Conservation (phyloP, 2,797 vertebrate genomes). For the Cetoscarus ocellatus region DNA sequence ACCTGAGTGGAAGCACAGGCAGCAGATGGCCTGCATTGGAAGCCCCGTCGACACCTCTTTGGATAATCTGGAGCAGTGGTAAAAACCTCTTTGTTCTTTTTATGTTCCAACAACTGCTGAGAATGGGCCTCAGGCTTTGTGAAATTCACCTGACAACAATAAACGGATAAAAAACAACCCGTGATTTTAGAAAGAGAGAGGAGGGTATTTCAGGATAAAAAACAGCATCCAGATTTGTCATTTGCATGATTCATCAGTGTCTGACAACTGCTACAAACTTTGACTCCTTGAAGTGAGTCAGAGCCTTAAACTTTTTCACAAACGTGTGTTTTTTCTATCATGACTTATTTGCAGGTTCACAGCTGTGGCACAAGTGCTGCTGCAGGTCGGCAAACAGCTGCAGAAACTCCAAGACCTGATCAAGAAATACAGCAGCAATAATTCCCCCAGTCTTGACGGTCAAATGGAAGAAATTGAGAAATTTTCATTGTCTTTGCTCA, state of each 20-base stretch:
- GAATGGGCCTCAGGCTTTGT: not conserved
- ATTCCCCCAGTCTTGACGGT: constrained; percentile 71
- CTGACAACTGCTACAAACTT: too few species aligned
- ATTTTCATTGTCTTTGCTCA: constrained; percentile 79
- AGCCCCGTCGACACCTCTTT: constrained; percentile 69
- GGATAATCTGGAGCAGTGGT: constrained; percentile 87
- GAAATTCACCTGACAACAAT: too few species aligned
- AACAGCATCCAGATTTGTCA: not conserved
- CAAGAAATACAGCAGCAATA: constrained; percentile 83
- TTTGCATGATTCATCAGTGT: too few species aligned
- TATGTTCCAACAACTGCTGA: not conserved
- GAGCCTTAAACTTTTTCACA: too few species aligned
- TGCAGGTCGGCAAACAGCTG: constrained; percentile 82
- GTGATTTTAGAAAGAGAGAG: too few species aligned
- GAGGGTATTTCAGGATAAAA: too few species aligned
- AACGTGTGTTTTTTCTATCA: too few species aligned
- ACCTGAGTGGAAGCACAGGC: constrained; percentile 83
- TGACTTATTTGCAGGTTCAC: constrained; percentile 85
- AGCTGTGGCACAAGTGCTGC: constrained; percentile 78
- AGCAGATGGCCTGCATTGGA: constrained; percentile 88
- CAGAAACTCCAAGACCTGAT: constrained; percentile 83
- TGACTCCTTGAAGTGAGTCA: too few species aligned
- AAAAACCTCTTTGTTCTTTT: not conserved
- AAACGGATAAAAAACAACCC: too few species aligned
- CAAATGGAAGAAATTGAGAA: constrained; percentile 82